phyloP scores from a whole-genome alignment of 2,888 invertebrate species.

The Plebejus anna region DNA sequence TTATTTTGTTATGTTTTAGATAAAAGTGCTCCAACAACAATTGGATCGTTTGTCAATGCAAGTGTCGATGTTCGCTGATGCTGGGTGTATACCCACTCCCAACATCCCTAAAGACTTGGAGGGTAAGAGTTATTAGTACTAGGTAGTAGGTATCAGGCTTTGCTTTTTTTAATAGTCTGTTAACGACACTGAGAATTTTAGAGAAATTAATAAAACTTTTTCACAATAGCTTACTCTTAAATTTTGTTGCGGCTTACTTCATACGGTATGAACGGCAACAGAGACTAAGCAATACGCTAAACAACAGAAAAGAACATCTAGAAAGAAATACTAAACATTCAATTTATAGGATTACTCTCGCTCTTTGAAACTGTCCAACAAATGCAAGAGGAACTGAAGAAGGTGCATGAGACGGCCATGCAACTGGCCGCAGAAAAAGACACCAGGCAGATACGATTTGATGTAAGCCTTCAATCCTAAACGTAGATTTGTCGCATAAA shows the following conservation, averaged over 20 bases:
- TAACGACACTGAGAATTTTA: no score
- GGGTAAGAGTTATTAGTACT: background rate
- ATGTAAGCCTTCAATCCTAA: conserved; percentile 54
- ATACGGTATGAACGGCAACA: no score
- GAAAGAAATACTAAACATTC: background rate
- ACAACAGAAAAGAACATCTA: background rate
- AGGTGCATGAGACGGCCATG: conserved; percentile 63
- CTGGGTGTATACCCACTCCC: background rate
- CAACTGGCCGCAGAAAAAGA: conserved; percentile 79
- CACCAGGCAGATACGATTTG: conserved; percentile 72
- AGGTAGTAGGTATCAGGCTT: no score
- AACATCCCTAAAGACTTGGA: conserved; percentile 9
- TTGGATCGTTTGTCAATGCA: background rate
- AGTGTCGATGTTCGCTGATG: background rate
- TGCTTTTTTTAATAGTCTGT: no score
- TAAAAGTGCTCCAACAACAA: background rate
- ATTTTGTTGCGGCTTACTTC: no score
- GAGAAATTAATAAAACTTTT: no score
- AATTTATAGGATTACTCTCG: conserved; percentile 55
- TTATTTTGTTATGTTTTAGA: background rate
- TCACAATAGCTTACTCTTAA: no score
- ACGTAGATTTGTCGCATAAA: background rate
- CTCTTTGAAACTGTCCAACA: conserved; percentile 65
- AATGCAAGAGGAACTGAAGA: conserved; percentile 61
- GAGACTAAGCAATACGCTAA: no score